Evolutionary conservation across 2,888 invertebrate genomes (phyloP).

Genomic region (Xestia c-nigrum): DNA sequence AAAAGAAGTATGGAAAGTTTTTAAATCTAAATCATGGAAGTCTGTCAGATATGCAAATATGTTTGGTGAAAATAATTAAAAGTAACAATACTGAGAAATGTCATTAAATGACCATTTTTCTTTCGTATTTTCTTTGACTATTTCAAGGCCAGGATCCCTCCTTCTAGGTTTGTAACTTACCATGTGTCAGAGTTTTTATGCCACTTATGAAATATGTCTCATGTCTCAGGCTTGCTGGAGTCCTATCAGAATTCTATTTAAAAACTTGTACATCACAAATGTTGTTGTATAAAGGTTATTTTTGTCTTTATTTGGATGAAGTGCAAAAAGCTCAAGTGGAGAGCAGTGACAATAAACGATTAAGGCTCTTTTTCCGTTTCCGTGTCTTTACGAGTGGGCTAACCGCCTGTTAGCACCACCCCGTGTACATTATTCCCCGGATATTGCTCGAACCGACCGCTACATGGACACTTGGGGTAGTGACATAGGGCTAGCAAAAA

Average conservation of each 20-base stretch:
- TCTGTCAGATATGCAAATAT: slow-evolving; percentile 53
- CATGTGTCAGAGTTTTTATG: no score
- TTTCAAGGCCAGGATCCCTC: neutral
- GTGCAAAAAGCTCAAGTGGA: slow-evolving; percentile 11
- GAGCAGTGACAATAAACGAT: slow-evolving; percentile 13
- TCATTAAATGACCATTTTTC: slow-evolving; percentile 1
- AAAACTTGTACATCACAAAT: neutral
- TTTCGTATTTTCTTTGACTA: neutral
- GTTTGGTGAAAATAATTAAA: slow-evolving; percentile 51
- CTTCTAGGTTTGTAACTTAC: no score
- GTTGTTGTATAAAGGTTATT: neutral
- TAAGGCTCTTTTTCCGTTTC: slow-evolving; percentile 42
- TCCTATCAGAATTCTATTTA: neutral
- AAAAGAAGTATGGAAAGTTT: slow-evolving; percentile 54
- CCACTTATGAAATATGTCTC: no score
- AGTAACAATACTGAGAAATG: slow-evolving; percentile 24
- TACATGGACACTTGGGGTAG: slow-evolving; percentile 15
- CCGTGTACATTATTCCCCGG: slow-evolving; percentile 28
- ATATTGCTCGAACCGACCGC: slow-evolving; percentile 40
- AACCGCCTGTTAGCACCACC: slow-evolving; percentile 28
- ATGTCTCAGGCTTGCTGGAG: no score
- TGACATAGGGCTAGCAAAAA: slow-evolving; percentile 8
- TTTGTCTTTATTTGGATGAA: neutral
- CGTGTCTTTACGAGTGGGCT: slow-evolving; percentile 33
- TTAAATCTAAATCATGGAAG: slow-evolving; percentile 51